Evolutionary conservation across 2,888 invertebrate species (phyloP).

Genomic region (Chrysina gloriosa): DNA sequence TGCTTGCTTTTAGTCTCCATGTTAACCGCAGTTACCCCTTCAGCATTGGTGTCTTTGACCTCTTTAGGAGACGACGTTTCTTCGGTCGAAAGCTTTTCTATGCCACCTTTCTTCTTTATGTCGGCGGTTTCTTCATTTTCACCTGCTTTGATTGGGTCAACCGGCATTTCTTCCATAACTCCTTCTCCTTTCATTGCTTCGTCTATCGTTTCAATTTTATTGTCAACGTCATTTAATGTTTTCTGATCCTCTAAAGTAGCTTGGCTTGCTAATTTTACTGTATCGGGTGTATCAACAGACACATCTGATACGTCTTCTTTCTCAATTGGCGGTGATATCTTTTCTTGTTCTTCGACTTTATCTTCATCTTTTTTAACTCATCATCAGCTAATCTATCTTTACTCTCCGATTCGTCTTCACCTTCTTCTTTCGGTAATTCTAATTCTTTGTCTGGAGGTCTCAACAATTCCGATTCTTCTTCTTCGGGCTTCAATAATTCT

Average conservation of each 20-base stretch:
- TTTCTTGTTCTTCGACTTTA: slow-evolving; percentile 43
- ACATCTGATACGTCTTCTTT: slow-evolving; percentile 39
- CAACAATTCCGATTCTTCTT: slow-evolving; percentile 7
- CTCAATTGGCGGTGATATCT: slow-evolving; percentile 18
- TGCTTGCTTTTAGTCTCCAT: slow-evolving; percentile 31
- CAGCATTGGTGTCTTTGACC: neutral
- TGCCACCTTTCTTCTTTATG: neutral
- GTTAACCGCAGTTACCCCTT: slow-evolving; percentile 36
- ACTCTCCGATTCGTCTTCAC: slow-evolving; percentile 9
- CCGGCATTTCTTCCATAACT: slow-evolving; percentile 27
- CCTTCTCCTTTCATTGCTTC: slow-evolving; percentile 28
- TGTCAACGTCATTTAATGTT: slow-evolving; percentile 1
- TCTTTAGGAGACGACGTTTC: neutral
- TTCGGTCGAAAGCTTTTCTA: slow-evolving; percentile 10
- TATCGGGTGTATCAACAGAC: slow-evolving; percentile 31
- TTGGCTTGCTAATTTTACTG: slow-evolving; percentile 30
- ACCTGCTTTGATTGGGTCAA: slow-evolving; percentile 39
- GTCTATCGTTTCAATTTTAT: slow-evolving; percentile 17
- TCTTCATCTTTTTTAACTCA: slow-evolving; percentile 52
- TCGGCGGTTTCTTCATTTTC: neutral
- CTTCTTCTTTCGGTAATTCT: neutral
- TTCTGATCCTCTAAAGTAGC: slow-evolving; percentile 20
- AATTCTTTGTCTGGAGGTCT: neutral
- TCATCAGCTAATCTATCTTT: slow-evolving; percentile 51
- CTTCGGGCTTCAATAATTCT: neutral